Evolutionary conservation across 1,140 invertebrate species (phyloP).

Genomic region (Antheraea mylitta): DNA sequence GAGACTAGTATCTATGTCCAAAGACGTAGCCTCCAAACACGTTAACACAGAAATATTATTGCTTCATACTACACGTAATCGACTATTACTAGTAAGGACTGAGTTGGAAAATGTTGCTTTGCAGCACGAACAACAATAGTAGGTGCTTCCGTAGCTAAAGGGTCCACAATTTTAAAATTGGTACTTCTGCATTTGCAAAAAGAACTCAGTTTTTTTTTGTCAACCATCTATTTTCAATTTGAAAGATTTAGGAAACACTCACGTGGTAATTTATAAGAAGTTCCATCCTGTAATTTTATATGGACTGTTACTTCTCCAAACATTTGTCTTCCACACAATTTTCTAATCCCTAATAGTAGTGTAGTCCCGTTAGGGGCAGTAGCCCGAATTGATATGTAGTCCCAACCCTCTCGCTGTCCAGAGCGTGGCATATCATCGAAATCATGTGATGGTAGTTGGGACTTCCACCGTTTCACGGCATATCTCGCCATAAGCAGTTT

Average conservation of each 20-base stretch:
- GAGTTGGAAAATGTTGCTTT: no score
- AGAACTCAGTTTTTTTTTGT: no score
- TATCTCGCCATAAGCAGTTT: conserved; percentile 56
- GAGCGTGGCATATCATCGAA: conserved; percentile 39
- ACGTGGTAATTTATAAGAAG: conserved; percentile 75
- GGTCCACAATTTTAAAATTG: no score
- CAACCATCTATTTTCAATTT: no score
- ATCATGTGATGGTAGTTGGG: conserved; percentile 18
- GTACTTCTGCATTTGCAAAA: no score
- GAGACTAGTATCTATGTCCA: no score
- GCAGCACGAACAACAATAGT: no score
- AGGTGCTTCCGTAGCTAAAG: no score
- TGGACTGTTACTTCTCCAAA: conserved; percentile 68
- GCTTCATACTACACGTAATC: no score
- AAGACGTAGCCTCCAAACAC: no score
- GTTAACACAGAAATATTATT: no score
- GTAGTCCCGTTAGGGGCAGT: conserved; percentile 65
- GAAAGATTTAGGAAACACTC: conserved; percentile 28
- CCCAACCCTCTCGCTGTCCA: conserved; percentile 45
- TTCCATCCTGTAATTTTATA: conserved; percentile 73
- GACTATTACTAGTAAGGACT: no score
- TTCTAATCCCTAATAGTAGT: conserved; percentile 64
- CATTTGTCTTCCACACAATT: conserved; percentile 42
- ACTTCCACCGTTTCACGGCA: conserved; percentile 59
- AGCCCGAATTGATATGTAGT: conserved; percentile 59